Evolutionary conservation across 2,113 vertebrate genomes (phyloP), one percentile per base, ranked within the genome.

Genomic region (Saguinus midas): DNA sequence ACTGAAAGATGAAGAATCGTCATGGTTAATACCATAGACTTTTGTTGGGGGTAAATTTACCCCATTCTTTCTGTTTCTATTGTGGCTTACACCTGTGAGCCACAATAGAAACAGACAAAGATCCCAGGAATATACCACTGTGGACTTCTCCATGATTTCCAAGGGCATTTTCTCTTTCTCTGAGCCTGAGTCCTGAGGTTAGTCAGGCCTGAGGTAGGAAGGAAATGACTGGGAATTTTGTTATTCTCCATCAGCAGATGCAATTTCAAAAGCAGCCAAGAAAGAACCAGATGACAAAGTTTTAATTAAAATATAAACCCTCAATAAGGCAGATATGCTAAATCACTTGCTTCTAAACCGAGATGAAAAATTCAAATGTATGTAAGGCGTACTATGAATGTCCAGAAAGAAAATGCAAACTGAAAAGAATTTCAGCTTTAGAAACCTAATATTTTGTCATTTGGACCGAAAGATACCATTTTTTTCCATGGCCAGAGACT

Each of bases 221-320:
- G 23, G 7, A 3, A 58, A 3, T 23, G 17, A 68, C 16, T 35
- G 66, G 16, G 14, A 68, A 37, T 78, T 87, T 50, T 73, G 45
- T 52, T 96, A 25, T 75, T 93, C 73, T 84, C 9, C 76, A 37
- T 72, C 25, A 61, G 29, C 68, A 50, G 40, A 68, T 87, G 61
- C 4, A 20, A 96, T 95, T 96, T 92, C 52, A 68, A 81, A 95
- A 78, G 75, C 75, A 87, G 90, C n/a, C 29, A 52, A 21, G 72
- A 95, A 80, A 94, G 55, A 94, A 8, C 13, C 25, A 87, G 14
- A 48, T n/a, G 50, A 94, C 48, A 78, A 55, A 40, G 11, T 87
- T 96, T 96, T 89, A 92, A 91, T 92, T 94, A 87, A 95, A 97
- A 87, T 57, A 72, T 76, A 87, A 96, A 84, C 18, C 35, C 40